Base-by-base conservation (phyloP, 2,113 vertebrate species). In the Eulemur rufifrons region DNA sequence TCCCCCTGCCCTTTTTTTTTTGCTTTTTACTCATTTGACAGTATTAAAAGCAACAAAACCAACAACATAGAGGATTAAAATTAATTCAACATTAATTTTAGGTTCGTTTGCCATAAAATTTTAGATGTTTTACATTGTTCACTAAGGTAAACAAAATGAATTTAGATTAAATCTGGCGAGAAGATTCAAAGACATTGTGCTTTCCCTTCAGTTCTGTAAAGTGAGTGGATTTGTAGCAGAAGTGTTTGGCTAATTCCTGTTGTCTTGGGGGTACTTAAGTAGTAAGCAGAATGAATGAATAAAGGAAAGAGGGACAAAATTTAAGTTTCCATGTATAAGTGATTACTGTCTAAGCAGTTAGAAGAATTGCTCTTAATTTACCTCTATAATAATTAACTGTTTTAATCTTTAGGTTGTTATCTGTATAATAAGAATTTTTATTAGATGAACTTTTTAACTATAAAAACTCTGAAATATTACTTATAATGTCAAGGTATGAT, bases 361-460 rank as follows among this genome's bases (percentile, higher is more conserved):
- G 54, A 32, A 89, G 4, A 11, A 37, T 68, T 86, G 20, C 32
- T 78, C 25, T 80, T 89, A 73, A 69, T 85, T 93, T 61, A 84
- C 11, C 21, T 93, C 29, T 94, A 50, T 42, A 94, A 20, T 83
- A 87, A 95, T 78, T 83, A 87, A 37, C 27, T 80, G 27, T 69
- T 23, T 52, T 64, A 92, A 34, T 71, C 32, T 86, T 94, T 73
- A 76, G 50, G 50, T 96, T 64, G 25, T 85, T 84, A 71, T 89
- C 94, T 81, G 25, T 92, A 88, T 94, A 81, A 56, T 87, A 96
- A 81, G 20, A 29, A 39, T 63, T 73, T 94, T 86, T 92, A 78
- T 82, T 37, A 71, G 32, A 86, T 71, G 20, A 52, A 64, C 8
- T 91, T 69, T 83, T 68, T 82, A 91, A 74, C 76, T 71, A 5